phyloP scores from a whole-genome alignment of 64 coral and sea anemone species.

The Cladopsammia gracilis region DNA sequence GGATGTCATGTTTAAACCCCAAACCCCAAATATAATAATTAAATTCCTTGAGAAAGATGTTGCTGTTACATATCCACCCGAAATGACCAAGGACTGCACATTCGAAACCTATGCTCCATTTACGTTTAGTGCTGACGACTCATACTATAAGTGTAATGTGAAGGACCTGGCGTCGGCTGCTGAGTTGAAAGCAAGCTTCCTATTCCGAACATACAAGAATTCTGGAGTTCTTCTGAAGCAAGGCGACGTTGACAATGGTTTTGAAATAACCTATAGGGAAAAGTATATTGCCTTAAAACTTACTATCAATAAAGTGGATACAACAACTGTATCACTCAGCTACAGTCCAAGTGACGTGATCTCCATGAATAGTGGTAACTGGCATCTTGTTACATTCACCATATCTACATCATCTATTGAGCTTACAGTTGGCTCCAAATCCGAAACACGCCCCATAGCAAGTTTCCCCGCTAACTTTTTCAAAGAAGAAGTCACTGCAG shows the following conservation, averaged over 20 bases:
- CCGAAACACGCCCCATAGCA: background rate
- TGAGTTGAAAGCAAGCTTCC: constrained; percentile 8
- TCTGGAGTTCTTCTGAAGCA: constrained; percentile 28
- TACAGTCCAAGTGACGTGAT: background rate
- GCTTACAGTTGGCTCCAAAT: background rate
- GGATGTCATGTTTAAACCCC: background rate
- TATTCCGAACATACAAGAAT: constrained; percentile 59
- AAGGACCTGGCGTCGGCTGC: background rate
- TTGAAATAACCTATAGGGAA: background rate
- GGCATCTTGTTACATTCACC: constrained; percentile 31
- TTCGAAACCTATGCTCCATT: background rate
- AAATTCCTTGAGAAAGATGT: background rate
- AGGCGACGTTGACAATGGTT: background rate
- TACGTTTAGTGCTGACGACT: constrained; percentile 16
- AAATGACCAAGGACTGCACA: constrained; percentile 29
- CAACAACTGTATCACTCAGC: background rate
- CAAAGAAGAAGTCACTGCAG: background rate
- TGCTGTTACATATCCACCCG: background rate
- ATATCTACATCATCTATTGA: background rate
- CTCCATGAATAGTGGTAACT: constrained; percentile 39
- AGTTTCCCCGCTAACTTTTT: constrained; percentile 37
- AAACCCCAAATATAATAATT: background rate
- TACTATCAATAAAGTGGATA: background rate
- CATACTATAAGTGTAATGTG: background rate
- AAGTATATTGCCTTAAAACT: background rate